Evolutionary conservation across 2,888 invertebrate species (phyloP).

Genomic region (Eupithecia subfuscata): DNA sequence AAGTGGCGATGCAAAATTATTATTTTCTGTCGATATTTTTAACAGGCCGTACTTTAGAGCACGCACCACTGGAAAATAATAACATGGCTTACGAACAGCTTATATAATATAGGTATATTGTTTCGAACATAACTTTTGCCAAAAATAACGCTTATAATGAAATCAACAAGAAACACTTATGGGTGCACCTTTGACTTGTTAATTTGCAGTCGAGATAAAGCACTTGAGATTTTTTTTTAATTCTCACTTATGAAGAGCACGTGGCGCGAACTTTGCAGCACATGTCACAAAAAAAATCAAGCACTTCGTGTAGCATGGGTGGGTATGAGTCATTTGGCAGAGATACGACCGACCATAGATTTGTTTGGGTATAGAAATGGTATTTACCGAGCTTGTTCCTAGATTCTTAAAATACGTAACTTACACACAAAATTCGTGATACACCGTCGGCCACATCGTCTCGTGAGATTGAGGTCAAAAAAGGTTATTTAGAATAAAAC

Average conservation of each 20-base stretch:
- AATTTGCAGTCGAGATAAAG: conserved; percentile 48
- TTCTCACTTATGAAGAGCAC: conserved; percentile 40
- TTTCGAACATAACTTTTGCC: neutral
- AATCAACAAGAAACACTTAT: conserved; percentile 21
- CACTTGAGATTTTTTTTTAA: conserved; percentile 23
- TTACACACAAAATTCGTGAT: no score
- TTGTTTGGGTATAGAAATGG: neutral
- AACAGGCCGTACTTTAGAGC: neutral
- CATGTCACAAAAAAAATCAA: conserved; percentile 32
- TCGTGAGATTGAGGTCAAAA: no score
- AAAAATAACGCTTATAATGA: neutral
- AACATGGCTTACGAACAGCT: neutral
- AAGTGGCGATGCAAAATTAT: conserved; percentile 2
- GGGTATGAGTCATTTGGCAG: conserved; percentile 1
- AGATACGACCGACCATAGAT: neutral
- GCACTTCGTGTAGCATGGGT: conserved; percentile 7
- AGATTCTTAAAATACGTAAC: neutral
- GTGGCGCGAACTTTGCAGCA: conserved; percentile 39
- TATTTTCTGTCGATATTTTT: neutral
- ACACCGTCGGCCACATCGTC: no score
- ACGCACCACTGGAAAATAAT: neutral
- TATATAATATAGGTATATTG: neutral
- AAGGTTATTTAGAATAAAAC: no score
- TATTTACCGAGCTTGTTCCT: neutral
- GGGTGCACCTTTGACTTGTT: conserved; percentile 19